phyloP scores from a whole-genome alignment of 30 jellyfish, hydroid and myxozoan species.

The Aurelia sp. region DNA sequence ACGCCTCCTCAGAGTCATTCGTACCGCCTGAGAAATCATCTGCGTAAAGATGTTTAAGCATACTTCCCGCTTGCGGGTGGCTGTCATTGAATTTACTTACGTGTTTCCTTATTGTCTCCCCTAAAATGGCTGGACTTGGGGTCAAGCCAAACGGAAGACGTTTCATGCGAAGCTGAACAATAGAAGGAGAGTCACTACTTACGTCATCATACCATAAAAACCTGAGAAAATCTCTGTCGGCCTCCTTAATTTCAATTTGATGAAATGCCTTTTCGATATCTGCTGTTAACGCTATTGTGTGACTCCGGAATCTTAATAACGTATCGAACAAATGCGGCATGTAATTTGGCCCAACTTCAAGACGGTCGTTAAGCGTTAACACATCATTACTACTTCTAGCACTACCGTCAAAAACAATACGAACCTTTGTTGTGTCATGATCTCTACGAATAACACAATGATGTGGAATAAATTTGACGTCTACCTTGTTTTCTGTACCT shows the following conservation, averaged over 20 bases:
- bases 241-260: constrained; percentile 2
- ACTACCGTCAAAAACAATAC: constrained; percentile 47
- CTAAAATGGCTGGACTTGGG: constrained; percentile 23
- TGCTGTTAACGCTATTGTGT: constrained; percentile 16
- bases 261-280: constrained; percentile 42
- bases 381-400: too few species aligned
- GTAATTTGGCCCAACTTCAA: constrained; percentile 18
- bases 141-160: constrained; percentile 53
- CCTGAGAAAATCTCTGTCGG: constrained; percentile 23
- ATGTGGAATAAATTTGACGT: constrained; percentile 26
- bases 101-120: constrained; percentile 47
- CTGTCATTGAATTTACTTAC: constrained; percentile 1
- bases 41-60: constrained; percentile 13
- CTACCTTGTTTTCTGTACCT: not conserved
- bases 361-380: not conserved
- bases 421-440: constrained; percentile 34
- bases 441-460: constrained; percentile 34
- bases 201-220: constrained; percentile 45
- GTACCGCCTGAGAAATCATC: constrained; percentile 19
- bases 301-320: constrained; percentile 15
- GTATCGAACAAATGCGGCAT: constrained; percentile 39
- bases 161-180: constrained; percentile 20
- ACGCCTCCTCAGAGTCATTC: too few species aligned
- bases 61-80: constrained; percentile 27
- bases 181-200: constrained; percentile 6